Evolutionary conservation across 2,888 invertebrate genomes (phyloP).

Genomic region (Caenorhabditis panamensis): DNA sequence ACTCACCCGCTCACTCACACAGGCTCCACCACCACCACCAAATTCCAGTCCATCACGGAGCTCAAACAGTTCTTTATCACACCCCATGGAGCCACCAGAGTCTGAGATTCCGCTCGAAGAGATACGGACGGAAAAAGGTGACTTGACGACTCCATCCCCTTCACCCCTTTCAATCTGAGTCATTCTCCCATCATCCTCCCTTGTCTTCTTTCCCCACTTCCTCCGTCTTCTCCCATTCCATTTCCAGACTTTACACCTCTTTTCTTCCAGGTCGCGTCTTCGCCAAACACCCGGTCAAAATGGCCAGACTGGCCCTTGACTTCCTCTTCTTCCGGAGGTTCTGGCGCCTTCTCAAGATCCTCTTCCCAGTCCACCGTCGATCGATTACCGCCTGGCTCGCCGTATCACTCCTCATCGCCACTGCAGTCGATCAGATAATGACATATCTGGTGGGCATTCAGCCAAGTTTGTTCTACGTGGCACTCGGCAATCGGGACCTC

Average conservation of each 20-base stretch:
- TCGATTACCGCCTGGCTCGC: constrained; percentile 81
- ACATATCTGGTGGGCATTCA: constrained; percentile 84
- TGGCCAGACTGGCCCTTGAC: constrained; percentile 81
- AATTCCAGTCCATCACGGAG: constrained; percentile 27
- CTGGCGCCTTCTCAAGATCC: constrained; percentile 79
- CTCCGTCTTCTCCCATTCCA: not conserved
- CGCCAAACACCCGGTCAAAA: constrained; percentile 46
- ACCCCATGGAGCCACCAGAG: constrained; percentile 43
- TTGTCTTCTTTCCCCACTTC: not conserved
- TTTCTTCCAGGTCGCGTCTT: constrained; percentile 30
- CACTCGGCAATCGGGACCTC: constrained; percentile 82
- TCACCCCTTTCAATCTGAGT: not conserved
- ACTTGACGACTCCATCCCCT: no score
- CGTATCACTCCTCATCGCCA: constrained; percentile 77
- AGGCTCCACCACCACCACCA: not conserved
- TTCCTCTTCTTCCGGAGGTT: constrained; percentile 82
- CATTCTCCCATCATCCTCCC: not conserved
- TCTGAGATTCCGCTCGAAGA: constrained; percentile 48
- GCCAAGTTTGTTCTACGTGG: constrained; percentile 84
- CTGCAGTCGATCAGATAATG: constrained; percentile 83
- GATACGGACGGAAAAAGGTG: constrained; percentile 24
- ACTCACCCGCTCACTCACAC: constrained; percentile 15
- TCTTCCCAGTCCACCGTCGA: constrained; percentile 82
- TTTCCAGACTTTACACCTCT: constrained; percentile 14
- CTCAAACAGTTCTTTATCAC: not conserved